A percentile compares a stretch with the other conserved stretches of the same genome.
Conservation (phyloP, 1,140 invertebrate genomes). For the Drosophila nannoptera region DNA sequence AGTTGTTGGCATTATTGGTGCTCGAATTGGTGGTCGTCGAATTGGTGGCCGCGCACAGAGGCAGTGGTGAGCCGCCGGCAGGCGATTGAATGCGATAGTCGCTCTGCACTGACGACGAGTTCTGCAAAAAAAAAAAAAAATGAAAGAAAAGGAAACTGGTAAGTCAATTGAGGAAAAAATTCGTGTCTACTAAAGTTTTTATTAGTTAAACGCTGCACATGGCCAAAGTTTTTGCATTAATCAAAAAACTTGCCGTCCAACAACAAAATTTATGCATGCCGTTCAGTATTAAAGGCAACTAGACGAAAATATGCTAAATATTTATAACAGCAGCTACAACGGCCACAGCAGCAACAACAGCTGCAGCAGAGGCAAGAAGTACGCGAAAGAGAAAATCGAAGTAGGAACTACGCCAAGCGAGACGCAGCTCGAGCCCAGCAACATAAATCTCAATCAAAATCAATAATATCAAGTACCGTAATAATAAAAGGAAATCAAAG, state of each 20-base stretch:
- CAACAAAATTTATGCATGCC: slow-evolving; percentile 48
- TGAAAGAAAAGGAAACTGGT: slow-evolving; percentile 19
- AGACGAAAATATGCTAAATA: slow-evolving; percentile 60
- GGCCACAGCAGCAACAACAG: slow-evolving; percentile 14
- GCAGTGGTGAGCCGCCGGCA: slow-evolving; percentile 76
- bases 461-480: slow-evolving; percentile 76
- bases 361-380: slow-evolving; percentile 6
- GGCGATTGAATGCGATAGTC: slow-evolving; percentile 78
- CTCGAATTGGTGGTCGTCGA: slow-evolving; percentile 47
- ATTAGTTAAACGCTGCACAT: slow-evolving; percentile 55
- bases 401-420: slow-evolving; percentile 7
- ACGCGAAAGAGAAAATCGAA: slow-evolving; percentile 8
- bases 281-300: slow-evolving; percentile 26
- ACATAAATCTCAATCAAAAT: slow-evolving; percentile 77
- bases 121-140: slow-evolving; percentile 79
- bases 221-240: slow-evolving; percentile 64
- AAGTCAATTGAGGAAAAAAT: slow-evolving; percentile 49
- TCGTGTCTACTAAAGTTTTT: slow-evolving; percentile 52
- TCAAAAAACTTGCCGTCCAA: slow-evolving; percentile 46
- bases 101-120: slow-evolving; percentile 78
- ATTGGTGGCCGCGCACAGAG: slow-evolving; percentile 65
- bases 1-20: slow-evolving; percentile 65
- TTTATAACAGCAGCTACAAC: slow-evolving; percentile 33
- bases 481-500: slow-evolving; percentile 65
- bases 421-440: slow-evolving; percentile 5